Base-by-base conservation (phyloP, 2,113 vertebrate species). In the Spea multiplicata region DNA sequence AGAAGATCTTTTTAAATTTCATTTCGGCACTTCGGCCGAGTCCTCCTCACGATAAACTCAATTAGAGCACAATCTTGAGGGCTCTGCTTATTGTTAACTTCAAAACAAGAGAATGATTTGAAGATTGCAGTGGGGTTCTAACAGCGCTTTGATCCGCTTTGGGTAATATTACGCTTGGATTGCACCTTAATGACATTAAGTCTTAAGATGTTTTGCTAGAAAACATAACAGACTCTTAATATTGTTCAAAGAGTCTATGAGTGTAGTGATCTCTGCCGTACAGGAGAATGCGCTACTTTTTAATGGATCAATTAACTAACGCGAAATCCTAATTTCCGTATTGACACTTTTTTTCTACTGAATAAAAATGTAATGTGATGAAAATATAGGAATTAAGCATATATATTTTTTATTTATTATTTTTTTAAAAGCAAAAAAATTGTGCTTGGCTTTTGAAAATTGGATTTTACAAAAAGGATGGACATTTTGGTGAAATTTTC, bases 1-100 rank as follows among this genome's bases (percentile, higher is more conserved):
- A 74, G 46, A 66, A 71, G 72, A 80, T 80, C 77, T 66, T 80
- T 80, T 73, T 8, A 80, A 74, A 80, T 74, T 73, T 55, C 64
- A 74, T 80, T 80, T 67, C 53, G 12, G 50, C 64, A 61, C 65
- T 61, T n/a, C 50, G 57, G 69, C 4, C 53, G 59, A 68, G 65
- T 68, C 59, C 64, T 68, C 55, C 78, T 44, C 65, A 48, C 45
- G 68, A 52, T 67, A 80, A 61, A 74, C 57, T 67, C 73, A 74
- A 74, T 80, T 73, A 80, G 44, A 74, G 65, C 4, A 50, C 53
- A 74, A 50, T 74, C 71, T 68, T 64, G 64, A 68, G 78, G 49
- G 65, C 70, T 71, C 47, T 9, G 62, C 70, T 16, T 17, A 67
- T 79, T 79, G 70, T 79, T 79, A 53, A 73, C 70, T 79, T 73